These are phyloP conservation scores for Heliocidaris erythrogramma DNA, from an alignment of 35 echinoderm and acorn worm genomes.

Conservation along the genomic window DNA sequence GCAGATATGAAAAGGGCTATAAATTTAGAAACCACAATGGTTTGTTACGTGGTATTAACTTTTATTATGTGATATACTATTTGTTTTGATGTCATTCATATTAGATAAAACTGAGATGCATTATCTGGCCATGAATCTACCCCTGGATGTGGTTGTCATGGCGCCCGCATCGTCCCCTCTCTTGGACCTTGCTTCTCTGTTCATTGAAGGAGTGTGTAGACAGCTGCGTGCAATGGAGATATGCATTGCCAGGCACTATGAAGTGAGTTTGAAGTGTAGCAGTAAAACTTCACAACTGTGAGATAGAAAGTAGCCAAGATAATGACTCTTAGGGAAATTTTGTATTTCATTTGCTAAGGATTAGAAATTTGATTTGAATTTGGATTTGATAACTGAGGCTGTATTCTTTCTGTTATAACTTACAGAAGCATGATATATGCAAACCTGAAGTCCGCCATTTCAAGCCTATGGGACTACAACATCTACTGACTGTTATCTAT, in stretches of 20 bases:
- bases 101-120: conserved; percentile 51
- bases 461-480: conserved; percentile 2
- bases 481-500: conserved; percentile 47
- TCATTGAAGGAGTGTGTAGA: conserved; percentile 54
- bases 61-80: neutral
- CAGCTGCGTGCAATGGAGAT: conserved; percentile 70
- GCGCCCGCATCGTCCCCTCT: conserved; percentile 31
- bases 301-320: too few relatives aligned
- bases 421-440: conserved; percentile 42
- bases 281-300: too few relatives aligned
- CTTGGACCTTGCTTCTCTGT: conserved; percentile 42
- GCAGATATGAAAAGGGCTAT: neutral
- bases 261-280: neutral
- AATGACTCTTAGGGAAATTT: neutral
- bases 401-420: neutral
- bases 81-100: neutral
- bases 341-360: neutral
- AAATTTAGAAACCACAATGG: neutral
- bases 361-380: neutral
- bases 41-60: conserved; percentile 9
- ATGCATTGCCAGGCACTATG: conserved; percentile 50
- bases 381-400: neutral
- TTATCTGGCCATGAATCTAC: conserved; percentile 48
- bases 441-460: conserved; percentile 6
- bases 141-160: conserved; percentile 56